Conservation (phyloP, 2,797 vertebrate species). For the Vireo griseus region DNA sequence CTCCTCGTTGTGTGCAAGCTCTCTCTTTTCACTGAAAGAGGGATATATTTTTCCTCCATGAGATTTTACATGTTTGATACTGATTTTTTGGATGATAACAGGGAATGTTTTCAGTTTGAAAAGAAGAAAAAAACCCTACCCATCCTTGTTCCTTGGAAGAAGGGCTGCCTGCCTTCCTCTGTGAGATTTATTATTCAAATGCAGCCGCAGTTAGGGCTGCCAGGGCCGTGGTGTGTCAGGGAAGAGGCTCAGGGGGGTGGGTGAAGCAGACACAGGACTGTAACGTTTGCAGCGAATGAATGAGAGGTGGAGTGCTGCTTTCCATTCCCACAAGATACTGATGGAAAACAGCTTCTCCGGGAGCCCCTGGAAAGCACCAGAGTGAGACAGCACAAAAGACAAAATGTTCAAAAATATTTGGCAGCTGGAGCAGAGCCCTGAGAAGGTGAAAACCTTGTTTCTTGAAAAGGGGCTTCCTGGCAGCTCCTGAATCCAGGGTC, state of each 20-base stretch:
- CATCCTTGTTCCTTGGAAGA: not conserved
- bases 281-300: accelerated
- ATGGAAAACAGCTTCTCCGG: not conserved
- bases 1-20: not conserved
- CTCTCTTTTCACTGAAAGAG: not conserved
- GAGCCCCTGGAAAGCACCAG: not conserved
- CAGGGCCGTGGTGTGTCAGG: not conserved
- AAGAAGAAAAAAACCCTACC: not conserved
- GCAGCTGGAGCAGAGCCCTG: not conserved
- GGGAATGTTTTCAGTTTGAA: slow-evolving; percentile 13
- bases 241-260: not conserved
- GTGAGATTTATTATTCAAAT: not conserved
- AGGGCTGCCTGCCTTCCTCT: not conserved
- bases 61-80: not conserved
- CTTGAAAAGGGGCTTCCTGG: not conserved
- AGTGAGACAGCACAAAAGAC: accelerated
- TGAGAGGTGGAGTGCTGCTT: not conserved
- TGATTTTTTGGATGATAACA: not conserved
- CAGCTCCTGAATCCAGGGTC: not conserved
- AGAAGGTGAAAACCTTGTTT: not conserved
- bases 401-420: not conserved
- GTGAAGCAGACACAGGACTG: not conserved
- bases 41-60: not conserved
- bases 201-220: not conserved
- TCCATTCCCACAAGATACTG: not conserved